phyloP scores from a whole-genome alignment of 1,140 invertebrate species.

The Maconellicoccus hirsutus region DNA sequence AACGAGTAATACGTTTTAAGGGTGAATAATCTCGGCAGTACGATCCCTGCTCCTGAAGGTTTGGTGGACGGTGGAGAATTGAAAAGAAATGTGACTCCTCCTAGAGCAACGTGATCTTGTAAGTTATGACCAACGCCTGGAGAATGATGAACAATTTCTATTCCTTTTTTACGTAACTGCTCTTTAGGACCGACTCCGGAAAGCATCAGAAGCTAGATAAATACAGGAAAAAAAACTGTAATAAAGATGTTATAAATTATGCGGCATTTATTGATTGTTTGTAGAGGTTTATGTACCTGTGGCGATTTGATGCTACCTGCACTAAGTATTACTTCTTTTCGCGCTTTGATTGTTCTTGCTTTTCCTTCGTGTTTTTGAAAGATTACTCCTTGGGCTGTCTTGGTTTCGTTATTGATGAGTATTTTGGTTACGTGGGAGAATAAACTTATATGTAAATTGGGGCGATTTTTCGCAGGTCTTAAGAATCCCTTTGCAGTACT shows the following conservation, averaged over 20 bases:
- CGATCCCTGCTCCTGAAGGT: constrained; percentile 42
- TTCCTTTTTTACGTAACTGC: constrained; percentile 43
- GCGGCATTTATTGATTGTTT: neutral
- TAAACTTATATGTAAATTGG: constrained; percentile 58
- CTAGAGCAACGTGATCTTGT: constrained; percentile 61
- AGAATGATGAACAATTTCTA: constrained; percentile 42
- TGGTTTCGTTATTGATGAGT: constrained; percentile 34
- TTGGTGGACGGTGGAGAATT: constrained; percentile 37
- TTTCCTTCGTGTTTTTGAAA: constrained; percentile 41
- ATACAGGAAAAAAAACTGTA: neutral
- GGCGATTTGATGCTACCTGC: constrained; percentile 60
- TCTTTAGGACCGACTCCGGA: constrained; percentile 57
- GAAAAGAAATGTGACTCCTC: constrained; percentile 45
- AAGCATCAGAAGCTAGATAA: constrained; percentile 56
- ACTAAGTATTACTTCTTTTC: constrained; percentile 56
- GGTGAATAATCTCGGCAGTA: constrained; percentile 44
- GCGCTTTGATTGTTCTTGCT: constrained; percentile 33
- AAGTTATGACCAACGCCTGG: constrained; percentile 70
- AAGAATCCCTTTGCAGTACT: constrained; percentile 64
- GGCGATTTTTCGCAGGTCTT: constrained; percentile 58
- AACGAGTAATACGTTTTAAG: constrained; percentile 44
- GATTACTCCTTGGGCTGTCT: constrained; percentile 45
- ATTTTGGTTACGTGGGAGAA: constrained; percentile 52
- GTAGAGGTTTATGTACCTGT: constrained; percentile 37
- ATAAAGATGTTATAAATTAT: too few relatives aligned